Percentiles rank a stretch among this genome's conserved stretches.
Evolutionary conservation across 2,113 vertebrate genomes (phyloP).

Genomic region (Hystrix cristata): DNA sequence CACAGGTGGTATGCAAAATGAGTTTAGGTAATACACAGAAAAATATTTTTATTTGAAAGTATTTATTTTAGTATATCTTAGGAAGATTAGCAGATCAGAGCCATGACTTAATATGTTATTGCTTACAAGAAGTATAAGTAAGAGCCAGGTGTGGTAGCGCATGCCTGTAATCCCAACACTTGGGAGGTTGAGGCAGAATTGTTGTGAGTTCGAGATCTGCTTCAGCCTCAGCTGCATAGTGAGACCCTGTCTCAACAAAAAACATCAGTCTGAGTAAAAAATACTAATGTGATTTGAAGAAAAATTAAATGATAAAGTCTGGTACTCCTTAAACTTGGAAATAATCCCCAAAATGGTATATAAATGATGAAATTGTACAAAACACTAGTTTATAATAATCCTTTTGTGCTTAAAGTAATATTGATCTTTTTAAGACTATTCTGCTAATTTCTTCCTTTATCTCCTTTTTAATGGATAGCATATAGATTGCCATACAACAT

Average conservation of each 20-base stretch:
- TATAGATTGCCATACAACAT: constrained; percentile 92
- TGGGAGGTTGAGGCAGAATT: too few relatives aligned
- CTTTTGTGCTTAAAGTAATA: neutral
- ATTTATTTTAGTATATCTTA: neutral
- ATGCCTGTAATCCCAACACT: too few relatives aligned
- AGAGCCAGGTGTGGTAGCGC: too few relatives aligned
- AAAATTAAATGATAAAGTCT: neutral
- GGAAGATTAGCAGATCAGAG: constrained; percentile 1
- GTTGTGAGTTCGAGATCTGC: too few relatives aligned
- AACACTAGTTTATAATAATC: constrained; percentile 18
- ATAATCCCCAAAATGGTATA: neutral
- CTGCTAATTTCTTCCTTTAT: constrained; percentile 5
- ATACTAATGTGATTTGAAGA: constrained; percentile 31
- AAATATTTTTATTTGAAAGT: neutral
- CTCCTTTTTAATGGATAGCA: constrained; percentile 85
- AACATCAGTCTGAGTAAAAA: neutral
- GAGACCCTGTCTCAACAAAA: too few relatives aligned
- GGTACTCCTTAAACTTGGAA: constrained; percentile 32
- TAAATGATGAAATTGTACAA: neutral
- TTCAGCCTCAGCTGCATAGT: too few relatives aligned
- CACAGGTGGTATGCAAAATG: neutral
- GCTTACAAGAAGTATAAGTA: constrained; percentile 9
- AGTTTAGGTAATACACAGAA: constrained; percentile 16
- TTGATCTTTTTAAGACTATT: neutral
- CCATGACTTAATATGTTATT: constrained; percentile 26